These are phyloP conservation scores for Melospiza georgiana DNA, from an alignment of 2,113 vertebrate genomes.

Conservation along the genomic window DNA sequence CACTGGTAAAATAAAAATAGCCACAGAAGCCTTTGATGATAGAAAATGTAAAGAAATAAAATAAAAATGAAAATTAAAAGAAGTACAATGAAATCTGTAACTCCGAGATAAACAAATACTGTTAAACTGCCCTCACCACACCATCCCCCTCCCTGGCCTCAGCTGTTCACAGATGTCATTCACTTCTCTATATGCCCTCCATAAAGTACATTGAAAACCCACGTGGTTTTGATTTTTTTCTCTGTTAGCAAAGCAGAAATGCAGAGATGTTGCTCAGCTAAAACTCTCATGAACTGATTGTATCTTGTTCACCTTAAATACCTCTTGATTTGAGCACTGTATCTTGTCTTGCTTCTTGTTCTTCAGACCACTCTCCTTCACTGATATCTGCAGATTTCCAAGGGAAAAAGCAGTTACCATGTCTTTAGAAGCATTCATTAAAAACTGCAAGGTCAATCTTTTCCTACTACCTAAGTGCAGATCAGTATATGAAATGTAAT, in stretches of 20 bases:
- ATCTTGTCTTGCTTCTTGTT: background rate
- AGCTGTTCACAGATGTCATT: background rate
- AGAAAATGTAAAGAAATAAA: background rate
- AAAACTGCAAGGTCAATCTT: background rate
- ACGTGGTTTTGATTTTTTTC: background rate
- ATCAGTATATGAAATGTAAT: background rate
- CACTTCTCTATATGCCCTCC: background rate
- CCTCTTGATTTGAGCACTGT: background rate
- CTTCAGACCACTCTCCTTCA: background rate
- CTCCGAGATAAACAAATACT: background rate
- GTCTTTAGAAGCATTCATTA: background rate
- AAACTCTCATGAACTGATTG: background rate
- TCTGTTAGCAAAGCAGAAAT: background rate
- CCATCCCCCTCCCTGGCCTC: background rate
- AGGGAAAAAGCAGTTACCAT: background rate
- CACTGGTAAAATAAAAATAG: background rate
- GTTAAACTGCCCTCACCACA: background rate
- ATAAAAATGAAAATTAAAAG: background rate
- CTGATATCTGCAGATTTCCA: background rate
- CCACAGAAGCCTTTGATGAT: background rate
- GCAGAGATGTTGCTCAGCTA: background rate
- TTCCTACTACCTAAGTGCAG: background rate
- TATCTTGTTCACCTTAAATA: background rate
- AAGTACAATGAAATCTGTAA: background rate
- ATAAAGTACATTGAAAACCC: background rate